Evolutionary conservation across 2,888 invertebrate genomes (phyloP), one percentile per base, ranked within the genome.

Genomic region (Eilema depressum): DNA sequence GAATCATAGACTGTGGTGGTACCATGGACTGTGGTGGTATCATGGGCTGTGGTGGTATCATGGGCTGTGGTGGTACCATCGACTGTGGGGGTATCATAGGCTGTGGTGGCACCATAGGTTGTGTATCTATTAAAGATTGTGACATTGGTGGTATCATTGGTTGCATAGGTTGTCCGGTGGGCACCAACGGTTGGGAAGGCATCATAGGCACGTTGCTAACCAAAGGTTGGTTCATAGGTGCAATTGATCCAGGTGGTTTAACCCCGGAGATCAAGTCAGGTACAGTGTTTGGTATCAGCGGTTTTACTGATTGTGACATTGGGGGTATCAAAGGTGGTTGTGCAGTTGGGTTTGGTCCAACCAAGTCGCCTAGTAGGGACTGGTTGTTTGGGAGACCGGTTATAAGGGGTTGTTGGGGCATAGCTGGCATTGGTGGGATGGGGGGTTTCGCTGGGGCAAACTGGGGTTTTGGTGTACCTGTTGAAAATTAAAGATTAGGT

Each of bases 191-290:
- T 68, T 79, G 80, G 1, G 74, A 17, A 14, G 75, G 28, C 1
- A 83, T 77, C 23, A 83, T 70, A 20, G 85, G 93, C 89, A 89
- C 93, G 30, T 71, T 71, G 8, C 71, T 61, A 2, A 82, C 73
- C 56, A 88, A 33, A 0, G 88, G 83, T 65, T 84, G 88, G 0
- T 79, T 69, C 8, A 66, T 68, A 0, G 62, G 64, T 25, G 66
- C 53, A 20, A 73, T 37, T 0, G 72, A 69, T 0, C 78, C 62
- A 14, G 80, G 90, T 78, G 81, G 91, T 80, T 93, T 92, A 0
- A 93, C 91, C 0, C 90, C 92, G 0, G 95, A 92, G 57, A 93
- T 94, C 3, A 94, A 76, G 79, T 95, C 94, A 0, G 94, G 94
- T 0, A 94, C 88, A 0, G 85, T 20, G 3, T 75, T 80, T 0